A percentile compares a stretch with the other conserved stretches of the same genome.
Conservation (phyloP, 1,140 invertebrate genomes). For the Drosophila takahashii region DNA sequence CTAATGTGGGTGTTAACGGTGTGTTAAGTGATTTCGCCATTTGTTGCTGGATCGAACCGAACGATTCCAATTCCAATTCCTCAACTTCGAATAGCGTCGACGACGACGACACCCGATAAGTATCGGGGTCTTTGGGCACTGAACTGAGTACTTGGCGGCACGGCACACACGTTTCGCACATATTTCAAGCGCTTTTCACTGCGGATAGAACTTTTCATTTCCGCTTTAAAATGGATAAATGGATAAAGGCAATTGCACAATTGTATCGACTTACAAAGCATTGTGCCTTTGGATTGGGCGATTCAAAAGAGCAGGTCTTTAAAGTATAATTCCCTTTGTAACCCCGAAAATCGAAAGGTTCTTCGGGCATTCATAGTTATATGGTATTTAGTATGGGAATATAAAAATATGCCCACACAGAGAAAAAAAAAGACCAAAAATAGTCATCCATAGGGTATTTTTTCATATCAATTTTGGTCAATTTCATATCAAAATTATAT, state of each 20-base stretch:
- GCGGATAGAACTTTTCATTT: conserved; percentile 59
- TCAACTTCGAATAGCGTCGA: conserved; percentile 22
- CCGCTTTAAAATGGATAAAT: conserved; percentile 73
- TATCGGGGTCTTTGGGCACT: conserved; percentile 52
- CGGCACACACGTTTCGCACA: conserved; percentile 74
- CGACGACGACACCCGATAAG: conserved; percentile 55
- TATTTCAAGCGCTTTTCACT: conserved; percentile 64
- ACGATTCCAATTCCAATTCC: conserved; percentile 43
- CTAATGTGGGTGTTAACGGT: conserved; percentile 83
- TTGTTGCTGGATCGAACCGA: conserved; percentile 72
- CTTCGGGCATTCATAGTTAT: not conserved
- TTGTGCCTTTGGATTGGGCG: conserved; percentile 3
- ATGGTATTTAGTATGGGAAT: too few relatives aligned
- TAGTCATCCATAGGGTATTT: too few relatives aligned
- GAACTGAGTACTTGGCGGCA: conserved; percentile 36
- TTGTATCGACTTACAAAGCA: conserved; percentile 35
- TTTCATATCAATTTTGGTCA: too few relatives aligned
- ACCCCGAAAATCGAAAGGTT: conserved; percentile 9
- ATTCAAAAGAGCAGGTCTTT: conserved; percentile 2
- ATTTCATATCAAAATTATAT: too few relatives aligned
- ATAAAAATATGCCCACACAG: too few relatives aligned
- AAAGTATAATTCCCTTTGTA: conserved; percentile 14
- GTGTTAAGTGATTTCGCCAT: conserved; percentile 80
- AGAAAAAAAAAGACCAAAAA: too few relatives aligned
- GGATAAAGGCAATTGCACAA: conserved; percentile 26